phyloP scores from a whole-genome alignment of 2,113 vertebrate genomes.

The Spizaetus ornatus region DNA sequence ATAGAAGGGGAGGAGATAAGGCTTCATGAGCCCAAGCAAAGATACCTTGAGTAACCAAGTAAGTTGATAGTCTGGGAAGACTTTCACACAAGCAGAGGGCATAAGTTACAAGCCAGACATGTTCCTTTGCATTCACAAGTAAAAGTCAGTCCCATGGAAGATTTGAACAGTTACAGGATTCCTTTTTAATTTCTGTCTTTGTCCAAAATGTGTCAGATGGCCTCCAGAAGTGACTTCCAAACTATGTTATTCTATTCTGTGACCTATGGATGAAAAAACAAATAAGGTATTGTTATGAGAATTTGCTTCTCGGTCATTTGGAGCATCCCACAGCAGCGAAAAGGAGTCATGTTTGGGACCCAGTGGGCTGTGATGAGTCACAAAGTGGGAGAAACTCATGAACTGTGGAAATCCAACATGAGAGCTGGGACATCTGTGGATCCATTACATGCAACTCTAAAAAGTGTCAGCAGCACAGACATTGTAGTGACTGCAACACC shows the following conservation, averaged over 20 bases:
- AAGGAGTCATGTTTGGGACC: neutral
- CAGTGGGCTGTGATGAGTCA: neutral
- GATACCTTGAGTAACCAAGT: accelerated
- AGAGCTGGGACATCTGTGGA: neutral
- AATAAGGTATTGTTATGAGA: neutral
- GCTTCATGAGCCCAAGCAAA: neutral
- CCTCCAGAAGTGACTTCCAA: neutral
- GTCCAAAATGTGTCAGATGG: neutral
- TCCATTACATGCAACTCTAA: neutral
- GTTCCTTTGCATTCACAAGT: neutral
- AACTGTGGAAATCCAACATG: neutral
- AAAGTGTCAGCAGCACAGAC: neutral
- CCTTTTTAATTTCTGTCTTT: neutral
- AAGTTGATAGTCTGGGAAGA: neutral
- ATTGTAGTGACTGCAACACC: neutral
- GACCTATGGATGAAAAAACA: neutral
- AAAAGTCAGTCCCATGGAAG: neutral
- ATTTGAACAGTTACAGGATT: neutral
- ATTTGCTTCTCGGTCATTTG: neutral
- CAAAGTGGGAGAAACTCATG: neutral
- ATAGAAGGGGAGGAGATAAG: neutral
- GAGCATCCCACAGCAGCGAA: neutral
- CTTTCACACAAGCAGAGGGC: neutral
- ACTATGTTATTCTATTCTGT: neutral
- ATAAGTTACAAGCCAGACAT: neutral